Base-by-base conservation (phyloP, 1,140 invertebrate species). In the Conus ventricosus region DNA sequence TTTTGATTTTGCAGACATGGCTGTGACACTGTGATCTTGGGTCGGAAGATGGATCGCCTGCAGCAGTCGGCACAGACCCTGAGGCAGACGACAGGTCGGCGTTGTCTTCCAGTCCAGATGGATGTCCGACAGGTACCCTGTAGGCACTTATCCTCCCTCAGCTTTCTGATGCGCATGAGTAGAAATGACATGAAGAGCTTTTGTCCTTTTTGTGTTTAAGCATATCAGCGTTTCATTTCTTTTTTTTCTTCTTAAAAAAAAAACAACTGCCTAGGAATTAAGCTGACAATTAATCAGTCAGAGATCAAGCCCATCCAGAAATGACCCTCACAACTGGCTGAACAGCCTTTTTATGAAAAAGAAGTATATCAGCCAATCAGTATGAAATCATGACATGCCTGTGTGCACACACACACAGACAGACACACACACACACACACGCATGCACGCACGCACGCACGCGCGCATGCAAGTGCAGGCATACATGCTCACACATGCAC, bases 111-210 rank as follows among this genome's bases (percentile, higher is more conserved):
- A 27, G 82, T 93, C 54, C 90, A 92, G 71, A 91, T 94, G 91
- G 94, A 95, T 92, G 94, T 95, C 53, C 92, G 93, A 85, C 93
- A 94, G 90, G 94, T 94, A 87, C n/a, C 8, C 39, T 17, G 20
- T 71, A 23, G 17, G 23, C 67, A 71, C 6, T 6, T 13, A 71
- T 20, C 20, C 67, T 71, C 13, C 23, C 23, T n/a, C 4, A 75
- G 4, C 20, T 15, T 75, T 7, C 13, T 60, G 57, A 15, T n/a
- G n/a, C 8, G 15, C 8, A 60, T 11, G 57, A 60, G 8, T 60
- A 60, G 57, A 60, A 39, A 60, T 60, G 57, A 15, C 57, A 60
- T 60, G 57, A 15, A 60, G 8, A 15, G 57, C 15, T 8, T 60
- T 8, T 60, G 57, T 60, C 8, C 57, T 11, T 60, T 60, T 60